Evolutionary conservation across 1,140 invertebrate genomes (phyloP), one percentile per base, ranked within the genome.

Genomic region (Drosophila lini): DNA sequence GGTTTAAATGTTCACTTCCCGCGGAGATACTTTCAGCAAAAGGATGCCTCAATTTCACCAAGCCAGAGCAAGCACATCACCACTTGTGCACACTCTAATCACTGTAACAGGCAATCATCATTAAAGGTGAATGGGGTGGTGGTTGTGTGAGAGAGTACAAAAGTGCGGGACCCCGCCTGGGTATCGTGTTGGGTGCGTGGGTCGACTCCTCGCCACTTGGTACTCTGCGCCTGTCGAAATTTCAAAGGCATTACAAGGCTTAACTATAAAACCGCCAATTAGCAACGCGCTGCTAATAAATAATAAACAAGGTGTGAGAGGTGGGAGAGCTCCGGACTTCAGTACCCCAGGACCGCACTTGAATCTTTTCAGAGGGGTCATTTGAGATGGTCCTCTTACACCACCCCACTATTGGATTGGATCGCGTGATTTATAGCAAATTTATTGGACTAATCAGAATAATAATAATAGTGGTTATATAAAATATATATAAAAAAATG

Each of bases 91-190:
- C 76, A 67, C 80, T 83, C 53, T 83, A 83, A 83, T 83, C 71
- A 83, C 79, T 79, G 83, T 79, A 82, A 83, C 81, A 82, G 80
- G 76, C 81, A 82, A 82, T 79, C 81, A 79, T 83, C 80, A 83
- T 83, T 83, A 83, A 71, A 60, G 71, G 45, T 56, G 50, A 36
- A 64, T 41, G 52, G 16, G 16, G 41, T 22, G 22, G 16, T 32
- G 31, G 41, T 22, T 44, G 16, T 32, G 36, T 15, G 5, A 16
- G n/a, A 36, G 22, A 11, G 13, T 28, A 13, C 16, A 53, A n/a
- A 19, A 19, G 19, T 19, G 19, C 19, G 19, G 19, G 19, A 19
- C 19, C 38, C 15, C 38, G 15, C 6, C 7, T 64, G 48, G 57
- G 60, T 45, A 48, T 52, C 38, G 50, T 38, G 55, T 69, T 65